phyloP scores from a whole-genome alignment of 92 coral and sea anemone genomes.

The Porites cylindrica region DNA sequence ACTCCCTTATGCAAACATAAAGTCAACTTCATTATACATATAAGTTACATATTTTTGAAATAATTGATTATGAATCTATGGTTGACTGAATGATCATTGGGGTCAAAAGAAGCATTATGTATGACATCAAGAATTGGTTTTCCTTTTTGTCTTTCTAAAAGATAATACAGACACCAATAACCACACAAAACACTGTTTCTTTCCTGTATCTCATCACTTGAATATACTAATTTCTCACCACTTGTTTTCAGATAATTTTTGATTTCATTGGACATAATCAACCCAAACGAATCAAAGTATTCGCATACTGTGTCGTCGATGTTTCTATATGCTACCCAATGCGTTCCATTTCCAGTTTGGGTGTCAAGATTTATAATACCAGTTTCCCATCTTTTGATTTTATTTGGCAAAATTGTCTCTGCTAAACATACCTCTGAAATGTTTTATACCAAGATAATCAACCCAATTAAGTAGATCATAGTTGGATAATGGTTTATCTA shows the following conservation, averaged over 20 bases:
- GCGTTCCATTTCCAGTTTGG: too few relatives aligned
- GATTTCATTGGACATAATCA: background rate
- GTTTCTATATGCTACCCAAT: conserved; percentile 1
- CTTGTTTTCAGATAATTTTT: background rate
- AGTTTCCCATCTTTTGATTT: too few relatives aligned
- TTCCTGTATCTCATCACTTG: conserved; percentile 31
- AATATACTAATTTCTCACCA: background rate
- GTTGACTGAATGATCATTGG: background rate
- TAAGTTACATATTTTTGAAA: background rate
- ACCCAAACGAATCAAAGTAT: conserved; percentile 40
- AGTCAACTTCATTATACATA: too few relatives aligned
- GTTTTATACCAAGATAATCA: too few relatives aligned
- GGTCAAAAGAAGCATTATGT: background rate
- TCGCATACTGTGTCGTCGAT: conserved; percentile 6
- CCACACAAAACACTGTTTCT: conserved; percentile 15
- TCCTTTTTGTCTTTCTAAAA: background rate
- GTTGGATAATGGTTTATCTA: too few relatives aligned
- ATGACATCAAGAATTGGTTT: background rate
- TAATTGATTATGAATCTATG: conserved; percentile 5
- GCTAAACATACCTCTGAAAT: too few relatives aligned
- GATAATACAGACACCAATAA: conserved; percentile 15
- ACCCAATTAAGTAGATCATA: too few relatives aligned
- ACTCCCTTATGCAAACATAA: too few relatives aligned
- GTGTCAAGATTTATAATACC: too few relatives aligned
- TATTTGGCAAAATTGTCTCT: too few relatives aligned